A percentile compares a stretch with the other conserved stretches of the same genome.
These are phyloP conservation scores for Helicoverpa zea DNA, from an alignment of 1,140 invertebrate genomes.

Conservation along the genomic window DNA sequence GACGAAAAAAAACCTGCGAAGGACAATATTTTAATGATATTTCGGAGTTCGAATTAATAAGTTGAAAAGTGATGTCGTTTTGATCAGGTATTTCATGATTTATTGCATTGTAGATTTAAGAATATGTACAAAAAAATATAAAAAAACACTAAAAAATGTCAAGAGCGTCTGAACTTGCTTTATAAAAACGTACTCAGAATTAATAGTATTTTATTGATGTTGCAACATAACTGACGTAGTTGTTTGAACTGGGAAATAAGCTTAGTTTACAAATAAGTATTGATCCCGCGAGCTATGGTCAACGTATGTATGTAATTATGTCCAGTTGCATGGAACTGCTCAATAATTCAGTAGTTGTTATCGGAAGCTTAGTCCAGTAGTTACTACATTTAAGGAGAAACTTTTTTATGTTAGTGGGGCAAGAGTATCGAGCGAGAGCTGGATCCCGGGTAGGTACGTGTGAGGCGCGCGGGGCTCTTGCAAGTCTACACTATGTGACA, in stretches of 20 bases:
- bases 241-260: neutral
- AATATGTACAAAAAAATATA: too few species aligned
- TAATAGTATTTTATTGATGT: neutral
- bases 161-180: too few species aligned
- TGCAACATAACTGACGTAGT: neutral
- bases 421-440: conserved; percentile 55
- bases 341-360: conserved; percentile 44
- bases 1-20: conserved; percentile 70
- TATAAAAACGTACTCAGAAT: neutral
- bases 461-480: neutral
- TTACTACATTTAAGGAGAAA: conserved; percentile 60
- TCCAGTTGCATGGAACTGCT: conserved; percentile 6
- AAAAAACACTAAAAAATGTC: too few species aligned
- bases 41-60: too few species aligned
- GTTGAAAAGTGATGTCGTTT: too few species aligned
- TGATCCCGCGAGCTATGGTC: neutral
- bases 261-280: neutral
- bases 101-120: too few species aligned
- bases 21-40: neutral
- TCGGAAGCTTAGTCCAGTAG: conserved; percentile 8
- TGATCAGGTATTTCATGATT: too few species aligned
- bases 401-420: conserved; percentile 60
- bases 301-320: conserved; percentile 1
- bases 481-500: neutral
- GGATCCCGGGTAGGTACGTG: conserved; percentile 39